Evolutionary conservation across 2,797 vertebrate species (phyloP).

Genomic region (Syngnathus acus): DNA sequence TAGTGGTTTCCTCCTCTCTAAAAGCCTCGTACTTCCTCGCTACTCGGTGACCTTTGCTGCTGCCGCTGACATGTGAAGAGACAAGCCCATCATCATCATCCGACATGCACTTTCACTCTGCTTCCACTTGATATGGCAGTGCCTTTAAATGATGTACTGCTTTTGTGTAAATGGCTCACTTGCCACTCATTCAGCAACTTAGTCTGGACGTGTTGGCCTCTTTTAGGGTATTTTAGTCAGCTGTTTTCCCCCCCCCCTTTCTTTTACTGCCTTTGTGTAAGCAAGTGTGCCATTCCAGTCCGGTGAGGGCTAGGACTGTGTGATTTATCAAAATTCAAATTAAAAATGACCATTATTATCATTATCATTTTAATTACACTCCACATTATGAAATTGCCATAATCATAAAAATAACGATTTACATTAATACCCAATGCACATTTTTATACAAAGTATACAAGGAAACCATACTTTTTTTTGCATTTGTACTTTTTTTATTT

Average conservation of each 20-base stretch:
- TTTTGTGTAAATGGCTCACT: slow-evolving; percentile 25
- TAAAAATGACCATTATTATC: no score
- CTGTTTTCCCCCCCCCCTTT: no score
- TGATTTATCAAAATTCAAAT: no score
- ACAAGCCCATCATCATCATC: slow-evolving; percentile 52
- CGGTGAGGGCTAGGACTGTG: no score
- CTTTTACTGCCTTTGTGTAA: neutral
- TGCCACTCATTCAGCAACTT: slow-evolving; percentile 21
- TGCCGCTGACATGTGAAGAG: slow-evolving; percentile 59
- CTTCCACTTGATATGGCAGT: slow-evolving; percentile 32
- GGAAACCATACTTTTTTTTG: no score
- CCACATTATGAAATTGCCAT: no score
- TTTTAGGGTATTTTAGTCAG: neutral
- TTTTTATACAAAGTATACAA: no score
- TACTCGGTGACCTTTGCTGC: slow-evolving; percentile 70
- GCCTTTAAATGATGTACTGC: slow-evolving; percentile 40
- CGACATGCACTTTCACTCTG: slow-evolving; percentile 44
- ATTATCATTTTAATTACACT: no score
- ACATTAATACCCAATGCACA: no score
- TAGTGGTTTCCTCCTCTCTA: slow-evolving; percentile 97
- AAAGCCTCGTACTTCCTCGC: slow-evolving; percentile 81
- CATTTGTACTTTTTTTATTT: no score
- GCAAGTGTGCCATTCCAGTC: neutral
- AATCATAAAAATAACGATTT: no score
- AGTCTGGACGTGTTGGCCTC: neutral